These are phyloP conservation scores for Heliothis peltigera DNA, from an alignment of 2,888 invertebrate genomes.

Conservation along the genomic window DNA sequence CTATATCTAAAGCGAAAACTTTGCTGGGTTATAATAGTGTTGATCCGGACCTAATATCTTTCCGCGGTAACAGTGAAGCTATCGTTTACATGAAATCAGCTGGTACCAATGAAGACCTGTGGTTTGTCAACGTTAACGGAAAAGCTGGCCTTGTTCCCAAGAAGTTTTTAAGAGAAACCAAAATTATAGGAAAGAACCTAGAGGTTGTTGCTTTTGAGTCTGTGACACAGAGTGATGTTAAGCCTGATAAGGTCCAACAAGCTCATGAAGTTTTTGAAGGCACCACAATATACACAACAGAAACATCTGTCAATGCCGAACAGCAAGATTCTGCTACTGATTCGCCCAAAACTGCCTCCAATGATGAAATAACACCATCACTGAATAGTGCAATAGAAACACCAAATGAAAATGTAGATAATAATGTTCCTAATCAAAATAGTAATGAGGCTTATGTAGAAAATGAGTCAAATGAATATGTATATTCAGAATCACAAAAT, in stretches of 20 bases:
- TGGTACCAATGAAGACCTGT: constrained; percentile 90
- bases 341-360: constrained; percentile 36
- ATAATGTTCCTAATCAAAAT: constrained; percentile 41
- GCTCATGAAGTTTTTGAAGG: constrained; percentile 91
- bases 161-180: constrained; percentile 90
- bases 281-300: constrained; percentile 90
- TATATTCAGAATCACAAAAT: constrained; percentile 15
- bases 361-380: constrained; percentile 59
- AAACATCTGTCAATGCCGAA: constrained; percentile 60
- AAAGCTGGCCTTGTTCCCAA: constrained; percentile 92
- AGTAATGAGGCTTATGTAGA: constrained; percentile 29
- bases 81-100: constrained; percentile 93
- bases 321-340: constrained; percentile 61
- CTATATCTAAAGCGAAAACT: constrained; percentile 91
- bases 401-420: constrained; percentile 34
- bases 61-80: constrained; percentile 89
- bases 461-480: constrained; percentile 14
- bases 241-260: constrained; percentile 83
- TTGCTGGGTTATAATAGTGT: constrained; percentile 88
- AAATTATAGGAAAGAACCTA: constrained; percentile 81
- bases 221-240: constrained; percentile 64
- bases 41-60: constrained; percentile 90
- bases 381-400: constrained; percentile 48
- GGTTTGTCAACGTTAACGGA: constrained; percentile 93
- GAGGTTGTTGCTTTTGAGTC: constrained; percentile 75